Percentiles rank a stretch among this genome's conserved stretches.
These are phyloP conservation scores for Phymorhynchus buccinoides DNA, from an alignment of 1,140 invertebrate species.

Conservation along the genomic window DNA sequence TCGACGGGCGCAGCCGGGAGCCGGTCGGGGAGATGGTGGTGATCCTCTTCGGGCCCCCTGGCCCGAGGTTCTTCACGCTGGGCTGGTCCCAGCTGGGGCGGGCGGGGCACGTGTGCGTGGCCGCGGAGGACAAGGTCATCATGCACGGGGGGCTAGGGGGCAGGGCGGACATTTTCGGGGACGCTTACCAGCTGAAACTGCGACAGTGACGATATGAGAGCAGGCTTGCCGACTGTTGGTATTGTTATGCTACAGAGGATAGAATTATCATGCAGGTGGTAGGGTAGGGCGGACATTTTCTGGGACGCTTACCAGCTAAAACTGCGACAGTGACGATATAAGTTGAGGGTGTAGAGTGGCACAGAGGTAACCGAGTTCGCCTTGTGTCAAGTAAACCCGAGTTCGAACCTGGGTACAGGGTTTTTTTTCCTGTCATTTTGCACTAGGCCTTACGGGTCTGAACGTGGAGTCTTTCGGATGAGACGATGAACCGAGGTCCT, in stretches of 20 bases:
- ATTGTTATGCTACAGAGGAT: no score
- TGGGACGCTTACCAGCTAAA: conserved; percentile 54
- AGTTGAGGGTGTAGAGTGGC: no score
- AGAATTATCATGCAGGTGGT: conserved; percentile 69
- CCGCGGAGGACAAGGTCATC: conserved; percentile 55
- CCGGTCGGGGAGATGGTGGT: conserved; percentile 69
- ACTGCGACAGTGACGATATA: conserved; percentile 19
- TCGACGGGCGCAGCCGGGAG: conserved; percentile 65
- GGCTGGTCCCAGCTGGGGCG: conserved; percentile 55
- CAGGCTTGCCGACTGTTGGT: no score
- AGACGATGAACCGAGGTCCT: no score
- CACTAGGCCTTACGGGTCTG: no score
- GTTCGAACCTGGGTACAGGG: no score
- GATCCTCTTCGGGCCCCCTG: conserved; percentile 52
- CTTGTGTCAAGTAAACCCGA: no score
- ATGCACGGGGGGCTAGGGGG: conserved; percentile 68
- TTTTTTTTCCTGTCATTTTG: no score
- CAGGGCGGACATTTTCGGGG: conserved; percentile 54
- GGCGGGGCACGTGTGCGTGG: conserved; percentile 65
- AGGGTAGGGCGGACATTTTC: conserved; percentile 53
- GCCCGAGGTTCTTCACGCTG: conserved; percentile 57
- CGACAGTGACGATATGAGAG: background rate
- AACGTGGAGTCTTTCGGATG: no score
- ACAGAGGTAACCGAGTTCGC: no score
- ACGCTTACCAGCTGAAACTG: conserved; percentile 52